Evolutionary conservation across 2,888 invertebrate species (phyloP), one percentile per base, ranked within the genome.

Genomic region (Aporophyla lueneburgensis): DNA sequence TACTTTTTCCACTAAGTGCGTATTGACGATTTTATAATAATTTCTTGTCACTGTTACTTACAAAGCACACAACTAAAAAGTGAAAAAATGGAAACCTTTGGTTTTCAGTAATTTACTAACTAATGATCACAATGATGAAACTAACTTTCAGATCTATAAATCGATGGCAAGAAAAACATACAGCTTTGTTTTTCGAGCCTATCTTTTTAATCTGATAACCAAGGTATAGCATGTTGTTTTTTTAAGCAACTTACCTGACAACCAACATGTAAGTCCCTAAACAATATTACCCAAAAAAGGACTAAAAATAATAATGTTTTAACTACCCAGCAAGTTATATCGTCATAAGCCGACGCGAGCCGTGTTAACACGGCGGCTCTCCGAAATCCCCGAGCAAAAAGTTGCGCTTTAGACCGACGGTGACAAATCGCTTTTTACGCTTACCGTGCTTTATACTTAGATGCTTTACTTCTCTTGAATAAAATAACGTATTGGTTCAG

Each of bases 351-450:
- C 72, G 72, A 71, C 77, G 72, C 72, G 61, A 84, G 59, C 67
- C 79, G 65, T 72, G 82, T 84, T 84, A 81, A 84, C 84, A 77
- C 62, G 72, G 43, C 58, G 54, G 69, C 54, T 74, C 65, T 78
- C 40, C 53, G 10, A 72, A 84, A 81, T 81, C 74, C 76, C 74
- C n/a, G 63, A 40, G 81, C 84, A 86, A 86, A 86, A 86, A 86
- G 76, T 86, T 86, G 78, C 74, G 62, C 63, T 75, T 63, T 67
- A 66, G 16, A 24, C 5, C 82, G 86, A 86, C 86, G 80, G 71
- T 79, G 86, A 86, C 85, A 86, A 86, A 86, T 86, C 86, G 86
- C 74, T 86, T 79, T 85, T 78, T 74, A 78, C 77, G 83, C 77
- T 83, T 76, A 73, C 69, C 71, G 68, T 81, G 74, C 81, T 71